Evolutionary conservation across 2,888 invertebrate genomes (phyloP), one percentile per base, ranked within the genome.

Genomic region (Melanargia galathea): DNA sequence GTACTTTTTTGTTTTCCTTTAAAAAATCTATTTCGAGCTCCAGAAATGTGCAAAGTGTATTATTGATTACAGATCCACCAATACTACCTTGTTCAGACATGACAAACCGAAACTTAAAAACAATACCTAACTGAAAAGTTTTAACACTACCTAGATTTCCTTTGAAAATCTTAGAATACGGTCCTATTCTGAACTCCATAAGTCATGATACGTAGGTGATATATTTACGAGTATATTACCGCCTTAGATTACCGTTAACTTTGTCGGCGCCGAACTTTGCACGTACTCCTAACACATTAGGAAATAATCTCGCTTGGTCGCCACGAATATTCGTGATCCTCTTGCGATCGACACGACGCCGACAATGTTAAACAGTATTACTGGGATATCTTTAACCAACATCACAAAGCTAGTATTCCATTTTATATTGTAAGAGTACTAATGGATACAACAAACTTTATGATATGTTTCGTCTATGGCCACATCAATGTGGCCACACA

Each of bases 271-370:
- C 48, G 46, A 55, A 56, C 55, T 43, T 55, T 55, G 43, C 52
- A 49, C 58, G 35, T 56, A 62, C 52, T 33, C 33, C 20, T 33
- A 52, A 51, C 61, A 49, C 57, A 43, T 61, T 62, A 62, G 52
- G 52, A 62, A 64, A 65, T 45, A 60, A 38, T 58, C 24, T 56
- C 22, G 49, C 40, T 52, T 55, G 38, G 54, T 59, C 61, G 60
- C 64, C 58, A 66, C 74, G 76, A 76, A 75, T 75, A 76, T 81
- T 85, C 83, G 83, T 68, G 64, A 79, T 81, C 74, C 73, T 73
- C 45, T 64, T 62, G 38, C 46, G 48, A 49, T 35, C n/a, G 40
- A 24, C 33, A 62, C 33, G 33, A 59, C 22, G 45, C 16, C 45
- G 57, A 46, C 57, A 46, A 57, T 46, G 45, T 45, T 57, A 43